Evolutionary conservation across 35 echinoderm and acorn worm genomes (phyloP).

Genomic region (Anneissia japonica): DNA sequence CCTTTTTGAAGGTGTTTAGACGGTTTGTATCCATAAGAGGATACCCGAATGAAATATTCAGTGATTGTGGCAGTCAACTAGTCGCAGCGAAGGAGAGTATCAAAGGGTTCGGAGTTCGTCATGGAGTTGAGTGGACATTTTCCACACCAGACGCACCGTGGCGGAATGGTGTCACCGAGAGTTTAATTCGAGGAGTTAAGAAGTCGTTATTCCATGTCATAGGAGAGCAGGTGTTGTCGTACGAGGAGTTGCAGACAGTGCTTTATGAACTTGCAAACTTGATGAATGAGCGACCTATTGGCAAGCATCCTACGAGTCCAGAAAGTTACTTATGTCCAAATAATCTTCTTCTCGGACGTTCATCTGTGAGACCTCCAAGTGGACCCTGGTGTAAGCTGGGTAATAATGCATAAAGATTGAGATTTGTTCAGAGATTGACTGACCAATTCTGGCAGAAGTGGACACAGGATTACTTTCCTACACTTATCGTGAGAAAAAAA

Average conservation of each 20-base stretch:
- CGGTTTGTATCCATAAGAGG: neutral
- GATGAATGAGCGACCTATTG: slow-evolving; percentile 31
- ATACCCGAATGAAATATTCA: slow-evolving; percentile 4
- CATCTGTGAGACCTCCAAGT: too few relatives aligned
- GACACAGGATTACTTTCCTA: too few relatives aligned
- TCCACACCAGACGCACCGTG: slow-evolving; percentile 7
- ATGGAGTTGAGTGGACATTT: neutral
- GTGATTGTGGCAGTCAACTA: neutral
- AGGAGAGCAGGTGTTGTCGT: slow-evolving; percentile 12
- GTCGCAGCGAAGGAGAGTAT: neutral
- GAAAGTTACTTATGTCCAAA: neutral
- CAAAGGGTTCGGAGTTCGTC: neutral
- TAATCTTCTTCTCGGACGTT: too few relatives aligned
- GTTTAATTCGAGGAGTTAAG: neutral
- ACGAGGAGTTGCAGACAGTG: slow-evolving; percentile 31
- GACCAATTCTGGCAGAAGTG: too few relatives aligned
- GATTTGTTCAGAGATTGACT: too few relatives aligned
- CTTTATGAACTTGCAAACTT: slow-evolving; percentile 33
- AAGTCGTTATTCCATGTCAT: slow-evolving; percentile 10
- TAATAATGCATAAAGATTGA: too few relatives aligned
- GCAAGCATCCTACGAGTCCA: slow-evolving; percentile 30
- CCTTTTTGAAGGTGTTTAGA: slow-evolving; percentile 17
- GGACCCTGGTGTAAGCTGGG: too few relatives aligned
- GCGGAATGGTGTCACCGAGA: slow-evolving; percentile 10
- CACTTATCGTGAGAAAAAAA: too few relatives aligned